phyloP scores from a whole-genome alignment of 2,888 invertebrate genomes.

The Cataglyphis albicans region DNA sequence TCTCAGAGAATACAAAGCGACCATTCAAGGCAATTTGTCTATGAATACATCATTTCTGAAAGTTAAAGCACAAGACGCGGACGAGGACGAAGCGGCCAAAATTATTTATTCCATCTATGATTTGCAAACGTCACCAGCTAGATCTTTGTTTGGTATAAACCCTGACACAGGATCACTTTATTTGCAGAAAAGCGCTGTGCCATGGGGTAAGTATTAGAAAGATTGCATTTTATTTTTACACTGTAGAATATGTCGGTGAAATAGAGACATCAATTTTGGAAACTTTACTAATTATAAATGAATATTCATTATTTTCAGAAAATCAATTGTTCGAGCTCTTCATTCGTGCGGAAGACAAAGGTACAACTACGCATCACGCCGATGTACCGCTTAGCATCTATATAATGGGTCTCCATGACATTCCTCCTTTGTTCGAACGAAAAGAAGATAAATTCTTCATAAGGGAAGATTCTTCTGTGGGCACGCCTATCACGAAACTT shows the following conservation, averaged over 20 bases:
- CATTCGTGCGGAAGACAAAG: constrained; percentile 94
- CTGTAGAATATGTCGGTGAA: not conserved
- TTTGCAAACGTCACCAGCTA: constrained; percentile 87
- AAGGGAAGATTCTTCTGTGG: constrained; percentile 91
- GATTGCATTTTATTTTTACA: not conserved
- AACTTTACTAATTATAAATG: not conserved
- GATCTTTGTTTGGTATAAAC: constrained; percentile 92
- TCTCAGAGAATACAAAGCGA: constrained; percentile 92
- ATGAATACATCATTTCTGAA: constrained; percentile 88
- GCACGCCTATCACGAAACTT: constrained; percentile 90
- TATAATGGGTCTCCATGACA: constrained; percentile 90
- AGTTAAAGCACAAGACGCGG: constrained; percentile 92
- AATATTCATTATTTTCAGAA: constrained; percentile 86
- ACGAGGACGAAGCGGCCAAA: constrained; percentile 91
- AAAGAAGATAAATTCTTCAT: constrained; percentile 93
- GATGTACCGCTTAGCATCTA: constrained; percentile 94
- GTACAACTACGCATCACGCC: constrained; percentile 91
- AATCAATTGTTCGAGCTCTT: constrained; percentile 95
- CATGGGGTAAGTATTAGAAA: constrained; percentile 85
- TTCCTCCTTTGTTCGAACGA: constrained; percentile 91
- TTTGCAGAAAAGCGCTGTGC: constrained; percentile 88
- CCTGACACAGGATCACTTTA: constrained; percentile 91
- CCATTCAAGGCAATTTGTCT: constrained; percentile 89
- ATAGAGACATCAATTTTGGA: not conserved
- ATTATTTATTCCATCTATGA: constrained; percentile 93